Base-by-base conservation (phyloP, 2,797 vertebrate genomes). In the Leucoraja ocellata region DNA sequence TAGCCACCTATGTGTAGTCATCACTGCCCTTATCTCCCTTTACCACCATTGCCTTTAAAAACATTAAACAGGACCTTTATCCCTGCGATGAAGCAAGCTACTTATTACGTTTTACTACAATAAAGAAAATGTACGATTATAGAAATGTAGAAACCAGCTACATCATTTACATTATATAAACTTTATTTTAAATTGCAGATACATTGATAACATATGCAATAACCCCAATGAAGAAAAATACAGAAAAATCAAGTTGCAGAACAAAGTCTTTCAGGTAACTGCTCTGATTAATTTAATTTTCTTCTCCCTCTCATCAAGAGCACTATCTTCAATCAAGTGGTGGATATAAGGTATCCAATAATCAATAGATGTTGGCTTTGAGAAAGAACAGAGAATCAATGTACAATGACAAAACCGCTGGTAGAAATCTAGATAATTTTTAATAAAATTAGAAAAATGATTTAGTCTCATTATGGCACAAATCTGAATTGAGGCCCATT, bases 141-240 rank as follows among this genome's bases (percentile, higher is more conserved):
- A 46, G 46, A 46, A 46, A 46, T 46, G 46, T 46, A 46, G 46
- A 63, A 86, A n/a, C 28, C n/a, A 58, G 58, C 14, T 88, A 9
- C n/a, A 25, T 65, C 61, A 16, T 63, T 28, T 61, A 86, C 39
- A 16, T 58, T 16, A 63, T 63, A 58, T 65, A 63, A 86, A 63
- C 14, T 78, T 65, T 18, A 1, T 65, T 91, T 10, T 0, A 25
- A 46, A 93, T 76, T 80, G 91, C 95, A 99, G 98, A 93, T 99
- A 99, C 94, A 94, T 99, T 93, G 98, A 99, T 54, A 99, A 99
- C 80, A 98, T 99, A 93, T 97, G 96, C 91, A 97, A 98, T 94
- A 98, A 98, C 93, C 98, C 98, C 0, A 96, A 97, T 93, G 98
- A 99, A 93, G 98, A 99, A 94, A 99, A 98, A 94, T 99, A 98